Evolutionary conservation across 2,113 vertebrate species (phyloP).

Genomic region (Onychostruthus taczanowskii): DNA sequence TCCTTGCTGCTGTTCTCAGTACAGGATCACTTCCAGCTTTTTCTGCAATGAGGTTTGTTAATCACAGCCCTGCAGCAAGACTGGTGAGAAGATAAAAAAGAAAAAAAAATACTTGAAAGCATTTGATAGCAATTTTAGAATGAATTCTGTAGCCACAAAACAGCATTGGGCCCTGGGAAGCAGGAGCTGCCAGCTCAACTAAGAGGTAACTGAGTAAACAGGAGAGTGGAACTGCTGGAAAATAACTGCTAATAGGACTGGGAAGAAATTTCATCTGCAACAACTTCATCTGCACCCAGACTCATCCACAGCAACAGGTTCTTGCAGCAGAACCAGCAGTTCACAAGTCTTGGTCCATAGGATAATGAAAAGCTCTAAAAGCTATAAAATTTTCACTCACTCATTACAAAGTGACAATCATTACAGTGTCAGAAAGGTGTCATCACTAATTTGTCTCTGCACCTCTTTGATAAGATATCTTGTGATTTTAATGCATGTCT

Average conservation of each 20-base stretch:
- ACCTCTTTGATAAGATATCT: not conserved
- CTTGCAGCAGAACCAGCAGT: not conserved
- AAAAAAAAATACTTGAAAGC: not conserved
- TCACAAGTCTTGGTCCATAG: not conserved
- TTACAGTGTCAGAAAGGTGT: not conserved
- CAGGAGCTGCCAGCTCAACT: not conserved
- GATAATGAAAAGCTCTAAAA: not conserved
- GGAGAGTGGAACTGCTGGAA: not conserved
- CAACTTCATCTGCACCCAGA: not conserved
- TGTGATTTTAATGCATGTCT: not conserved
- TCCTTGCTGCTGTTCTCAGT: not conserved
- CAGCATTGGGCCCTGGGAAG: not conserved
- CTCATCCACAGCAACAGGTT: not conserved
- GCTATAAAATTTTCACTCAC: not conserved
- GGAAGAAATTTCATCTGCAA: not conserved
- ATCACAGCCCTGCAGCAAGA: not conserved
- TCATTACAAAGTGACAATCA: not conserved
- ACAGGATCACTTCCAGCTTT: not conserved
- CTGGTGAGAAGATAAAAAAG: not conserved
- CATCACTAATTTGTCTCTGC: not conserved
- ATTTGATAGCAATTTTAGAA: not conserved
- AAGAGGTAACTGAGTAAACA: not conserved
- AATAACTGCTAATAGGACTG: not conserved
- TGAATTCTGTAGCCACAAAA: not conserved
- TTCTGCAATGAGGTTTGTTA: not conserved